Conservation (phyloP, 2,113 vertebrate genomes). For the Otus sunia region DNA sequence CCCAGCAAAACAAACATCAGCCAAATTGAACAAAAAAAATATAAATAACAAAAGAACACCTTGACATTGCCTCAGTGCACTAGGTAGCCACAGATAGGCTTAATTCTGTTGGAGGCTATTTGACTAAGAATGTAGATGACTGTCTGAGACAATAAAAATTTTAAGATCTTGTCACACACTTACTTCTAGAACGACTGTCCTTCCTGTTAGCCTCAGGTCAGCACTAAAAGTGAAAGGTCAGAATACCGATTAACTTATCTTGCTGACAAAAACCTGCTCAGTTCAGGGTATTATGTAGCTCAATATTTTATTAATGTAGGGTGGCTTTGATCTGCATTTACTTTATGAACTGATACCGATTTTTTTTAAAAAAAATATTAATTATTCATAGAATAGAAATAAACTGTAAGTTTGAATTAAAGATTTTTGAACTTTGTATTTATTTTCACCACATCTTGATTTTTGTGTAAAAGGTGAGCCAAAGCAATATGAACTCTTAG, state of each 20-base stretch:
- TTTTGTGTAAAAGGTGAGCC: background rate
- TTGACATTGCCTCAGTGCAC: background rate
- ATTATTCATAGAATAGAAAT: background rate
- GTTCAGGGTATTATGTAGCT: background rate
- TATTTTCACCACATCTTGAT: background rate
- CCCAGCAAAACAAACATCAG: conserved; percentile 15
- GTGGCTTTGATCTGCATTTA: background rate
- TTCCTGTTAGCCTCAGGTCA: background rate
- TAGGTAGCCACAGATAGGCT: background rate
- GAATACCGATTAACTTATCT: conserved; percentile 30
- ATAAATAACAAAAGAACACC: conserved; percentile 15
- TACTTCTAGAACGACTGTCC: background rate
- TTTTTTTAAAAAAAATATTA: background rate
- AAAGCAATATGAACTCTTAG: background rate
- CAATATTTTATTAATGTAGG: conserved; percentile 19
- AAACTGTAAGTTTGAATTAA: background rate
- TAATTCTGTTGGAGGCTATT: background rate
- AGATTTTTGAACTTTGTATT: background rate
- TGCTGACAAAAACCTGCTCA: background rate
- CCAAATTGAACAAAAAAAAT: background rate
- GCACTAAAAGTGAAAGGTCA: conserved; percentile 11
- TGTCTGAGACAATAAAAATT: conserved; percentile 1
- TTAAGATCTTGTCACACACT: background rate
- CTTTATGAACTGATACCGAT: background rate
- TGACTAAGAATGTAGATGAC: background rate